Conservation (phyloP, 2,113 vertebrate species). For the Xenopus borealis region DNA sequence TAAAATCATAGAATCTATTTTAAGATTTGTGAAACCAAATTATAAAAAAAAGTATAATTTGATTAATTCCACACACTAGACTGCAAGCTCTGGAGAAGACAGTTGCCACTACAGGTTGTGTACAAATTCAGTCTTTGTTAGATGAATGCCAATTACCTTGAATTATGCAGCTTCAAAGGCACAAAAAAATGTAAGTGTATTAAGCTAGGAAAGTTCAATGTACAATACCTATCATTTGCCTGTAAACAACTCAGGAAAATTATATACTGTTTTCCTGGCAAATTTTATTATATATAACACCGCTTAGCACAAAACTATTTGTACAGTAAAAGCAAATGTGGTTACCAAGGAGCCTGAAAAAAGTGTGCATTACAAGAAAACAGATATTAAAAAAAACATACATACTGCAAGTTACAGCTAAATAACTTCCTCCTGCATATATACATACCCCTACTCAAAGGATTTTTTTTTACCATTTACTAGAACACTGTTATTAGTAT, state of each 20-base stretch:
- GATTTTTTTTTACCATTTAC: no score
- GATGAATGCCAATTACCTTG: neutral
- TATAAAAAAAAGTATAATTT: no score
- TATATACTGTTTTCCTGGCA: conserved; percentile 6
- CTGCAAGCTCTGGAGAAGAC: no score
- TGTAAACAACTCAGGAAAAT: conserved; percentile 9
- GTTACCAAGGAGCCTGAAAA: neutral
- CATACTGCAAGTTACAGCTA: no score
- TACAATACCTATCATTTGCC: conserved; percentile 10
- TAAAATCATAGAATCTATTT: no score
- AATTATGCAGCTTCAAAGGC: conserved; percentile 14
- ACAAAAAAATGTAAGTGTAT: conserved; percentile 19
- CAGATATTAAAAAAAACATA: no score
- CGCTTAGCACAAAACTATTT: neutral
- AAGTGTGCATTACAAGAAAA: neutral
- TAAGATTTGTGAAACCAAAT: no score
- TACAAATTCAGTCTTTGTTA: conserved; percentile 11
- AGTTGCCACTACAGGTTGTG: neutral
- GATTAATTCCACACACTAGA: no score
- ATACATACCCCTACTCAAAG: no score
- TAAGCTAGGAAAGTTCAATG: neutral
- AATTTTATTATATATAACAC: conserved; percentile 7
- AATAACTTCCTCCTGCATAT: no score
- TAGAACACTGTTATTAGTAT: no score
- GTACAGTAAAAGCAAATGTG: neutral